phyloP scores from a whole-genome alignment of 1,140 invertebrate species.

The Listronotus oregonensis region DNA sequence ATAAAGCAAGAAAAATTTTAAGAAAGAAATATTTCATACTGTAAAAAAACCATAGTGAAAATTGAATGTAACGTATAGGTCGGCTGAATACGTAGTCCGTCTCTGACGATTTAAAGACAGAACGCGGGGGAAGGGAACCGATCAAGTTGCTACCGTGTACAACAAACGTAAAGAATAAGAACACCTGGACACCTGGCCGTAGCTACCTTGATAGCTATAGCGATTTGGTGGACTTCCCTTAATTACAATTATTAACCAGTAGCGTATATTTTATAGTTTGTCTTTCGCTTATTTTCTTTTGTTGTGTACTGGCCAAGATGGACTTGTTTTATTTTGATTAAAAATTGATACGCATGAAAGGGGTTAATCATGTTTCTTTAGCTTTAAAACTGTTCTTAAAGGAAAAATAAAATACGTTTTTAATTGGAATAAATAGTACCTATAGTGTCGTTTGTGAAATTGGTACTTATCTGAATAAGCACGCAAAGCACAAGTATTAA shows the following conservation, averaged over 20 bases:
- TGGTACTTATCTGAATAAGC: too few species aligned
- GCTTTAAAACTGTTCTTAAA: background rate
- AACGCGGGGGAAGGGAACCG: conserved; percentile 22
- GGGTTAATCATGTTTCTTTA: conserved; percentile 3
- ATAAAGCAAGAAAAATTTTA: too few species aligned
- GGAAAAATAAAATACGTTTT: too few species aligned
- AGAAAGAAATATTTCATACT: too few species aligned
- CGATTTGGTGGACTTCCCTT: conserved; percentile 45
- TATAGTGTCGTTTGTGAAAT: too few species aligned
- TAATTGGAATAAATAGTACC: too few species aligned
- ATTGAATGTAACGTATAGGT: too few species aligned
- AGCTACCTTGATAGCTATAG: conserved; percentile 24
- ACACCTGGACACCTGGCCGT: conserved; percentile 41
- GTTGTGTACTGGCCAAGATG: conserved; percentile 9
- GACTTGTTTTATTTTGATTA: conserved; percentile 19
- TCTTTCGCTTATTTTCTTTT: conserved; percentile 16
- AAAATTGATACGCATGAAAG: conserved; percentile 11
- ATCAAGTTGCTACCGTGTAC: conserved; percentile 42
- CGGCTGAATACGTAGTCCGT: background rate
- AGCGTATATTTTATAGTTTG: conserved; percentile 40
- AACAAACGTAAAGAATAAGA: conserved; percentile 33
- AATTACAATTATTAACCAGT: conserved; percentile 50
- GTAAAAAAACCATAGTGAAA: too few species aligned
- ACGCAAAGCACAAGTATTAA: too few species aligned
- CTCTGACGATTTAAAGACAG: conserved; percentile 8